Base-by-base conservation (phyloP, 1,140 invertebrate genomes). In the Pygmarrhopalites habei region DNA sequence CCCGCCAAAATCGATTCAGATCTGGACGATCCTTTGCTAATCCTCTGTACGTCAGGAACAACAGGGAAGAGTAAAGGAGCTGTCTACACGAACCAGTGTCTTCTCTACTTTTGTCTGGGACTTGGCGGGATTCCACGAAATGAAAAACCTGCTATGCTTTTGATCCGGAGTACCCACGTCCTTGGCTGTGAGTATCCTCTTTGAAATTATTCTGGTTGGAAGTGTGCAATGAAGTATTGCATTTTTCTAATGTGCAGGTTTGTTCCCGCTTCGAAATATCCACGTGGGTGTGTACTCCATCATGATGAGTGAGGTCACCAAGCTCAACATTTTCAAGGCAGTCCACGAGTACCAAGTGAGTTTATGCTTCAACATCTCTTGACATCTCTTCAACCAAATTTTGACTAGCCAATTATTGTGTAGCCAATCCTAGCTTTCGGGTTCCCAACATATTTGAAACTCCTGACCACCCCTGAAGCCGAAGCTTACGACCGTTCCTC, bases 281-380 rank as follows among this genome's bases (percentile, higher is more conserved):
- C 61, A 47, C 39, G 53, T 52, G 7, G 71, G 68, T 1, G 61
- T 61, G 29, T 69, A 56, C 58, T 23, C 60, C 4, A 52, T 72
- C 5, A 71, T 71, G 62, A 68, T 72, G 64, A 62, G 62, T 46
- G 60, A 60, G 46, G 62, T 72, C 2, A 71, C 71, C 5, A 69
- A 67, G 57, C 44, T 68, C 23, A 68, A 65, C 47, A 70, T 71
- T 51, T 65, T 72, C 44, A 68, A 70, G 35, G 63, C 70, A 17
- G 65, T 72, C 10, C 62, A 69, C 28, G 57, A 57, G 21, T 65
- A 71, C 43, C 65, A 70, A 23, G 70, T 71, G 62, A 53, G n/a
- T n/a, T n/a, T n/a, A n/a, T n/a, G n/a, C n/a, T n/a, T n/a, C n/a
- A n/a, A n/a, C n/a, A n/a, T n/a, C n/a, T n/a, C n/a, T n/a, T n/a